These are phyloP conservation scores for Knipowitschia caucasica DNA, from an alignment of 2,797 vertebrate species.

Conservation along the genomic window DNA sequence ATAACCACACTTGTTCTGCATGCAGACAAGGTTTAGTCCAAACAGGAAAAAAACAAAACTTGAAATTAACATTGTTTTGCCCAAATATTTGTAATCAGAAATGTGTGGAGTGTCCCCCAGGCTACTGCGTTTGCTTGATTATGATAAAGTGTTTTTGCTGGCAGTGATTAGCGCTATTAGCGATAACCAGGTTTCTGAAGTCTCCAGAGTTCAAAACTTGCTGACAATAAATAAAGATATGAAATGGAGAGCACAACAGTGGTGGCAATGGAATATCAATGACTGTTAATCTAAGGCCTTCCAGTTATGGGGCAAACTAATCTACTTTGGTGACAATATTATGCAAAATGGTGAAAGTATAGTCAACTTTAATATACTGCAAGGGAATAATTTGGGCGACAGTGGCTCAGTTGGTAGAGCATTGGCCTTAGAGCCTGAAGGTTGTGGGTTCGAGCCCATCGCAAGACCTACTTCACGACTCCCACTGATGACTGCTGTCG, in stretches of 20 bases:
- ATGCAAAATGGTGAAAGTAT: not conserved
- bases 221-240: not conserved
- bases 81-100: conserved; percentile 21
- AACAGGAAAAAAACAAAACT: not conserved
- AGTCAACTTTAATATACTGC: no score
- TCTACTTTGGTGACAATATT: not conserved
- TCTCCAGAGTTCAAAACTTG: conserved; percentile 2
- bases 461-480: no score
- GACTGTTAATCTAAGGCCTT: conserved; percentile 2
- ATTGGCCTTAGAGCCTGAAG: no score
- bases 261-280: conserved; percentile 15
- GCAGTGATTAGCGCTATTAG: conserved; percentile 12
- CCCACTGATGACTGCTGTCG: no score
- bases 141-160: conserved; percentile 17
- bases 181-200: conserved; percentile 16
- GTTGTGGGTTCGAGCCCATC: no score
- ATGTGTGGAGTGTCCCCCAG: conserved; percentile 13
- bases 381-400: no score
- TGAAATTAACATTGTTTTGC: not conserved
- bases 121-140: conserved; percentile 15
- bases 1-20: not conserved
- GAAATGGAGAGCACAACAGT: not conserved
- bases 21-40: not conserved
- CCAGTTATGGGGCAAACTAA: not conserved
- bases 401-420: no score